Evolutionary conservation across 2,797 vertebrate species (phyloP).

Genomic region (Crenichthys baileyi): DNA sequence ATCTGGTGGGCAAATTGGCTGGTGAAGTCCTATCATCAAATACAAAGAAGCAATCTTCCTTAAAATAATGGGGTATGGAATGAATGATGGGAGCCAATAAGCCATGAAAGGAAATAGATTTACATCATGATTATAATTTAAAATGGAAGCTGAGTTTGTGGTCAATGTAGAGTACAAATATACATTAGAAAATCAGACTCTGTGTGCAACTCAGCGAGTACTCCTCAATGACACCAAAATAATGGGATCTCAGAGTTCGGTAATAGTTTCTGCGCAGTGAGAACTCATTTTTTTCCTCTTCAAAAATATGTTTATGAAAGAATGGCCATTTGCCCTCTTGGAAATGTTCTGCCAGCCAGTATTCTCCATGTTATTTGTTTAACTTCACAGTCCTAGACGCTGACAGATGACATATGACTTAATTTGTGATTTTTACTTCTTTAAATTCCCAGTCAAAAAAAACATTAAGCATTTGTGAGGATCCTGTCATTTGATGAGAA

Average conservation of each 20-base stretch:
- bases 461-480: slow-evolving; percentile 18
- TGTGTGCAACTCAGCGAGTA: slow-evolving; percentile 59
- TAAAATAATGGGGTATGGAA: slow-evolving; percentile 78
- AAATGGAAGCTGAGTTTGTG: slow-evolving; percentile 61
- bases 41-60: slow-evolving; percentile 66
- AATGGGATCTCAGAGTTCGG: slow-evolving; percentile 52
- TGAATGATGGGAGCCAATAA: slow-evolving; percentile 74
- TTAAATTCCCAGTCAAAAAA: slow-evolving; percentile 28
- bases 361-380: slow-evolving; percentile 16
- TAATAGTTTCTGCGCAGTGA: slow-evolving; percentile 45
- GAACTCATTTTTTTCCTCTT: slow-evolving; percentile 12
- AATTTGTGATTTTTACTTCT: slow-evolving; percentile 31
- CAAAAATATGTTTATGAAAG: slow-evolving; percentile 15
- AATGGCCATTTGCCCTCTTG: neutral
- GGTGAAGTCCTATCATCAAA: slow-evolving; percentile 53
- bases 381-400: neutral
- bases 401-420: slow-evolving; percentile 13
- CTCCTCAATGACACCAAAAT: slow-evolving; percentile 56
- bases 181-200: slow-evolving; percentile 67
- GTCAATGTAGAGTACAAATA: slow-evolving; percentile 78
- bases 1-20: slow-evolving; percentile 50
- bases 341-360: neutral
- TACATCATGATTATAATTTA: slow-evolving; percentile 66
- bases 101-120: slow-evolving; percentile 74
- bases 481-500: slow-evolving; percentile 52